Percentiles rank a stretch among this genome's conserved stretches.
Conservation (phyloP, 1,140 invertebrate genomes). For the Medauroidea extradentata region DNA sequence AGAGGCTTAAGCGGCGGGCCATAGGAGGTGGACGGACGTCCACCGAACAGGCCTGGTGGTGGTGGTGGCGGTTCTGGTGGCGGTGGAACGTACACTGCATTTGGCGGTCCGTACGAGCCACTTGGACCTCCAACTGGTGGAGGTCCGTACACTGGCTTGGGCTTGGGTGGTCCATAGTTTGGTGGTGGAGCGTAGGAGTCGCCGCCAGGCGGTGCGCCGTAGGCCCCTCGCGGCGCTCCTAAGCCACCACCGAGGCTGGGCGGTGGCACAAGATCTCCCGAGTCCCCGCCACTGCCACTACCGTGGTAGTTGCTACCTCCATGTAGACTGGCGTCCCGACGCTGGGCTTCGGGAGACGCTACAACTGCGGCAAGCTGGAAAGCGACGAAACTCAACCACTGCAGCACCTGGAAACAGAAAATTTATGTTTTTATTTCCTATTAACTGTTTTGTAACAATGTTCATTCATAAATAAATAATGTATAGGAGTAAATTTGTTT, state of each 20-base stretch:
- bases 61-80: constrained; percentile 39
- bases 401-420: background rate
- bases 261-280: background rate
- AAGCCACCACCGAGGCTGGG: background rate
- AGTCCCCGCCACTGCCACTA: background rate
- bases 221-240: constrained; percentile 26
- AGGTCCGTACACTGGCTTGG: constrained; percentile 25
- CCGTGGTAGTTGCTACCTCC: constrained; percentile 1
- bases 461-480: no score
- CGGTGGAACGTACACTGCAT: constrained; percentile 38
- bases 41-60: constrained; percentile 31
- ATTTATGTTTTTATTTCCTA: background rate
- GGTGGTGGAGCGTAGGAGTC: constrained; percentile 19
- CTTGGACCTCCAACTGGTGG: constrained; percentile 36
- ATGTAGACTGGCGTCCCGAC: background rate
- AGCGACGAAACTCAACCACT: background rate
- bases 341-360: background rate
- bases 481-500: no score
- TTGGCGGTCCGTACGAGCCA: background rate
- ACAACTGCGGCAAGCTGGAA: background rate
- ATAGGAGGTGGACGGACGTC: no score
- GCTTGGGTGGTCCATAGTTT: constrained; percentile 38
- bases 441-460: background rate
- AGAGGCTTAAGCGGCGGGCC: constrained; percentile 35
- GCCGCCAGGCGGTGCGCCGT: constrained; percentile 27